phyloP scores from a whole-genome alignment of 1,140 invertebrate species.

The Ips typographus region DNA sequence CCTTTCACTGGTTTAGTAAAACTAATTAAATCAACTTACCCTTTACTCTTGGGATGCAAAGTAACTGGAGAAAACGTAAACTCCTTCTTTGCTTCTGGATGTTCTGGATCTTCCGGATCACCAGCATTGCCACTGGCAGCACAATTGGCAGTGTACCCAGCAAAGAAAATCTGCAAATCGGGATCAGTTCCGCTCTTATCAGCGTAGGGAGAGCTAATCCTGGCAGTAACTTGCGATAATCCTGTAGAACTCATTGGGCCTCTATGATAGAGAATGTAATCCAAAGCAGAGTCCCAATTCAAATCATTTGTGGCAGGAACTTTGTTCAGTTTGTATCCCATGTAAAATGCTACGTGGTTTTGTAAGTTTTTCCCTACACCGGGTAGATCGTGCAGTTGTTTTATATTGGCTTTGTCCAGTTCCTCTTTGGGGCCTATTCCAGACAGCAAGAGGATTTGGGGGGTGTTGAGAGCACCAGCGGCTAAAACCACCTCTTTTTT shows the following conservation, averaged over 20 bases:
- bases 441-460: constrained; percentile 60
- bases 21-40: constrained; percentile 47
- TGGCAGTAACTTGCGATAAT: constrained; percentile 56
- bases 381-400: constrained; percentile 63
- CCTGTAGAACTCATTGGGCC: constrained; percentile 63
- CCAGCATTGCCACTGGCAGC: constrained; percentile 57
- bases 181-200: constrained; percentile 57
- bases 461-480: constrained; percentile 61
- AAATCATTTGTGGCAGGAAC: constrained; percentile 60
- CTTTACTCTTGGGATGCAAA: constrained; percentile 79
- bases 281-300: constrained; percentile 61
- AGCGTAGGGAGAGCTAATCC: constrained; percentile 61
- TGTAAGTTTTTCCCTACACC: constrained; percentile 77
- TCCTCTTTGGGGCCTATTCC: constrained; percentile 60
- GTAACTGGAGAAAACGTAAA: constrained; percentile 69
- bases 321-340: constrained; percentile 56
- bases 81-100: constrained; percentile 53
- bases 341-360: constrained; percentile 66
- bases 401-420: constrained; percentile 55
- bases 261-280: constrained; percentile 61
- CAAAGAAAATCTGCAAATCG: constrained; percentile 70
- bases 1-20: background rate
- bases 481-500: constrained; percentile 61
- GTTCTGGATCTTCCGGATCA: constrained; percentile 49
- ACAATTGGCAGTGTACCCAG: constrained; percentile 66